Conservation (phyloP, 35 echinoderm and acorn worm species). For the Ptychodera flava region DNA sequence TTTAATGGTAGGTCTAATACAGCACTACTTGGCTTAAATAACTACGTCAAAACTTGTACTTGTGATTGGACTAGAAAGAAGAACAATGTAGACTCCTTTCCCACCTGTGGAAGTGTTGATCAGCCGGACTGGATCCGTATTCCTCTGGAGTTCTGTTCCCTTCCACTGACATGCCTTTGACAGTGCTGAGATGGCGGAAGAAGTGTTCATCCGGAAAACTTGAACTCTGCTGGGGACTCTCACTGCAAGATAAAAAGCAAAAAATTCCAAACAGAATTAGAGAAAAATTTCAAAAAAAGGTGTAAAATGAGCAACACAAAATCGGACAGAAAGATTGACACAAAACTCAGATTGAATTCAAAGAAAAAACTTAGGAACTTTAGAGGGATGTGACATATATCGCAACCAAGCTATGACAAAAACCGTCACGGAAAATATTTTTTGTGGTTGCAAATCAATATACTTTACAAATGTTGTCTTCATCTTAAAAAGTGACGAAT, state of each 20-base stretch:
- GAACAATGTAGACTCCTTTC: constrained; percentile 12
- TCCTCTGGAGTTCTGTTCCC: background rate
- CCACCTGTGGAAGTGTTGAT: constrained; percentile 18
- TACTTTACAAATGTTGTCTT: no score
- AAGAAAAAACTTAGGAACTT: no score
- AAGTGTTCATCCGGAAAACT: constrained; percentile 59
- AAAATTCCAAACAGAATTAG: background rate
- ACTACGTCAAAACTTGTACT: background rate
- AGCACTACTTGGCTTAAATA: no score
- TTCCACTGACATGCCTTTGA: background rate
- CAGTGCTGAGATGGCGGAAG: background rate
- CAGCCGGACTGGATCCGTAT: constrained; percentile 25
- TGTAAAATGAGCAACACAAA: no score
- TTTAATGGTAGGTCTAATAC: no score
- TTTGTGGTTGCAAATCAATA: no score
- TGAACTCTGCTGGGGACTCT: constrained; percentile 37
- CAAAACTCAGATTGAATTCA: no score
- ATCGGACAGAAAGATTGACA: no score
- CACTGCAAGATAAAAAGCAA: constrained; percentile 38
- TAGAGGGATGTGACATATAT: no score
- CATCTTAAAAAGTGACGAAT: no score
- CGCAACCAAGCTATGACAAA: no score
- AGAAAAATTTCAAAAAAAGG: background rate
- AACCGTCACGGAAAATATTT: no score
- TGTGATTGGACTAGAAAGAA: background rate